Evolutionary conservation across 2,888 invertebrate species (phyloP), one percentile per base, ranked within the genome.

Genomic region (Synanthedon vespiformis): DNA sequence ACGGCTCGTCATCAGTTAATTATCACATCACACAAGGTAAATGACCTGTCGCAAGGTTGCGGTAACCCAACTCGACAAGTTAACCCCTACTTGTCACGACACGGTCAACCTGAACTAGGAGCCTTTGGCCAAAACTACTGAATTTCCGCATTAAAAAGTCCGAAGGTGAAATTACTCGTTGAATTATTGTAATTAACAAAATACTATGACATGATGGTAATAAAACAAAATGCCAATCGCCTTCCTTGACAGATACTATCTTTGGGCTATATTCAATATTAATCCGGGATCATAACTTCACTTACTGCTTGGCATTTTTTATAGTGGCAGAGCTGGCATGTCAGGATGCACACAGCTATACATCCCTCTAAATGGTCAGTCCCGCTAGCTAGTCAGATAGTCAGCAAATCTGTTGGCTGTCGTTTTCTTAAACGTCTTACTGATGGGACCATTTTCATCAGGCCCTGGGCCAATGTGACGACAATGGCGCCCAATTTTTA

Each of bases 11-110:
- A 44, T 44, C 44, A 13, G 13, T 44, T 14, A 44, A 54, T 49
- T 52, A 52, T 52, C 58, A 52, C 47, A 53, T 52, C 52, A 51
- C 58, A 51, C 47, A 53, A 59, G 58, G 63, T 65, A 58, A 62
- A 58, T 59, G 62, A 56, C 61, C 67, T 54, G 53, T 56, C 60
- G 55, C 56, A 55, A 44, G 44, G 44, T 14, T 44, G 44, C n/a
- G 14, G 14, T 6, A 44, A n/a, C 44, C 44, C 22, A 22, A 5
- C 44, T 13, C 44, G 11, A 44, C 44, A 44, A 44, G 44, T 44
- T 44, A 44, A 44, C 44, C 44, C 44, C 4, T 44, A 44, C 14
- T 11, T 44, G 44, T 44, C 44, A 44, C 14, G 10, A 44, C 44
- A 44, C 13, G 44, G 44, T n/a, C 44, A 12, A 44, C 44, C n/a